Evolutionary conservation across 2,888 invertebrate genomes (phyloP).

Genomic region (Miltochrista miniata): DNA sequence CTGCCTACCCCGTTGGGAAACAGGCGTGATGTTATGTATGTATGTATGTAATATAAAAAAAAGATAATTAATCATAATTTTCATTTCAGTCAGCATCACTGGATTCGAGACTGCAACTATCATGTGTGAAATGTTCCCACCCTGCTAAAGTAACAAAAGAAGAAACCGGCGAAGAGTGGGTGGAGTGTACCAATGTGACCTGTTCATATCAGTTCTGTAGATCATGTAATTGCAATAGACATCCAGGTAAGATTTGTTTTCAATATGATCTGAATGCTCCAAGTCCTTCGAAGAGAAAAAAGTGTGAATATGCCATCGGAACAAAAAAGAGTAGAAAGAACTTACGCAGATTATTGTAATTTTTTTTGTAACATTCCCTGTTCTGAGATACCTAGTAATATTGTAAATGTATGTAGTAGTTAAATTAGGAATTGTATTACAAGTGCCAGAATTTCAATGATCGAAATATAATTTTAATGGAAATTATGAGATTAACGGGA

Average conservation of each 20-base stretch:
- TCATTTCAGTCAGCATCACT: slow-evolving; percentile 67
- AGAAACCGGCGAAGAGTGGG: slow-evolving; percentile 77
- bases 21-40: too few species aligned
- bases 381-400: slow-evolving; percentile 53
- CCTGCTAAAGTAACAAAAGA: slow-evolving; percentile 77
- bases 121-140: slow-evolving; percentile 69
- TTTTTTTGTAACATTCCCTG: slow-evolving; percentile 59
- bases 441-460: slow-evolving; percentile 21
- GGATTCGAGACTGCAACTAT: slow-evolving; percentile 62
- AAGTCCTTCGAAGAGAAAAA: slow-evolving; percentile 78
- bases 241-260: slow-evolving; percentile 68
- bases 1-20: too few species aligned
- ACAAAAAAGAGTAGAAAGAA: slow-evolving; percentile 74
- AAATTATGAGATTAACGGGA: slow-evolving; percentile 41
- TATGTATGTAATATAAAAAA: background rate
- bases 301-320: slow-evolving; percentile 60
- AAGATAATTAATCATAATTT: slow-evolving; percentile 1
- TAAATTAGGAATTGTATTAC: slow-evolving; percentile 27
- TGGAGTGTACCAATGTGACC: slow-evolving; percentile 74
- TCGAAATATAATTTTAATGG: slow-evolving; percentile 9
- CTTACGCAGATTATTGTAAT: slow-evolving; percentile 68
- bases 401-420: slow-evolving; percentile 29
- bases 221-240: slow-evolving; percentile 70
- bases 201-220: slow-evolving; percentile 81
- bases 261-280: slow-evolving; percentile 73